These are phyloP conservation scores for Plagodis dolabraria DNA, from an alignment of 2,888 invertebrate genomes.

Conservation along the genomic window DNA sequence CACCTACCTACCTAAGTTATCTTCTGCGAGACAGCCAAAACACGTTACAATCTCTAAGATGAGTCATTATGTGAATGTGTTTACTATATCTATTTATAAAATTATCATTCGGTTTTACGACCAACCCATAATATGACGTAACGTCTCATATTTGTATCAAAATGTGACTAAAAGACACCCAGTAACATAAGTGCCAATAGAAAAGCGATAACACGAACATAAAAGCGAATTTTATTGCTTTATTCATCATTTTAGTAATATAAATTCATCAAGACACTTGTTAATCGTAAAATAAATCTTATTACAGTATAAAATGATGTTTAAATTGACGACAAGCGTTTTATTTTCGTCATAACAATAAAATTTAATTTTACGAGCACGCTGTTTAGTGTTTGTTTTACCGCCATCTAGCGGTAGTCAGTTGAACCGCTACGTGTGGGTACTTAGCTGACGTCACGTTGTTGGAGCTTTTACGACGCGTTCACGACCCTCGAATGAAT, in stretches of 20 bases:
- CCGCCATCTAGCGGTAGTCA: slow-evolving; percentile 70
- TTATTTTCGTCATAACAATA: slow-evolving; percentile 85
- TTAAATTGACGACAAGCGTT: slow-evolving; percentile 85
- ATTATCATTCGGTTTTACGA: slow-evolving; percentile 61
- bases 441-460: slow-evolving; percentile 61
- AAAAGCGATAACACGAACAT: slow-evolving; percentile 75
- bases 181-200: slow-evolving; percentile 75
- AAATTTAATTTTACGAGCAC: slow-evolving; percentile 82
- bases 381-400: slow-evolving; percentile 55
- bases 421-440: slow-evolving; percentile 57
- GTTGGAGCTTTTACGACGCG: slow-evolving; percentile 66
- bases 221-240: slow-evolving; percentile 79
- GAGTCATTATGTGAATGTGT: slow-evolving; percentile 14
- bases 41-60: slow-evolving; percentile 4
- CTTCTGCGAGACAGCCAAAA: too few species aligned
- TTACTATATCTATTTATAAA: slow-evolving; percentile 50
- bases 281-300: slow-evolving; percentile 85
- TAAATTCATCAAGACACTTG: slow-evolving; percentile 85
- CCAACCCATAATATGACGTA: slow-evolving; percentile 57
- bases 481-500: slow-evolving; percentile 67
- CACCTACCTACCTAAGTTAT: too few species aligned
- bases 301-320: slow-evolving; percentile 83
- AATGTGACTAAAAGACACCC: slow-evolving; percentile 41
- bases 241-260: slow-evolving; percentile 80
- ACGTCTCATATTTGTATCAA: slow-evolving; percentile 58